Evolutionary conservation across 2,888 invertebrate genomes (phyloP).

Genomic region (Oxystoma pomonae): DNA sequence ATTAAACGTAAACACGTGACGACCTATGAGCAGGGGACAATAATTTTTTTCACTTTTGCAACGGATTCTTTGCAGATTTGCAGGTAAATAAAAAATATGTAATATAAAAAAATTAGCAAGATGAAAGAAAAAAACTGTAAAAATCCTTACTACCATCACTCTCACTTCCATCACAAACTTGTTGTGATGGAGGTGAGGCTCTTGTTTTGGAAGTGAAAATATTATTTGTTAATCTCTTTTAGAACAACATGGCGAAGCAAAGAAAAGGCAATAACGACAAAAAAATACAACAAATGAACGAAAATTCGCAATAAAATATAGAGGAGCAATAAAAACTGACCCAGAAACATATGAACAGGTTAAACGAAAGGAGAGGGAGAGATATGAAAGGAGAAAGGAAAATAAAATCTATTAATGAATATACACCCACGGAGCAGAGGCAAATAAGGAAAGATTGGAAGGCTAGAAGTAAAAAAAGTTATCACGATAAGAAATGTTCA

Average conservation of each 20-base stretch:
- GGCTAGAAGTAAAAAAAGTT: conserved; percentile 7
- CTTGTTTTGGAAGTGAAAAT: conserved; percentile 6
- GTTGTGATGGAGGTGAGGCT: conserved; percentile 8
- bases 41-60: conserved; percentile 7
- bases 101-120: conserved; percentile 1
- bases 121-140: conserved; percentile 4
- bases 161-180: conserved; percentile 9
- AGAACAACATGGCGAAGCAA: conserved; percentile 7
- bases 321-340: background rate
- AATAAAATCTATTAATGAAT: conserved; percentile 6
- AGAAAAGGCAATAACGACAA: conserved; percentile 7
- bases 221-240: conserved; percentile 7
- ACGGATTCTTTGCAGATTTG: background rate
- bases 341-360: conserved; percentile 8
- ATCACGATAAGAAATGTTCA: background rate
- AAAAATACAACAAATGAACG: conserved; percentile 6
- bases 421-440: conserved; percentile 5
- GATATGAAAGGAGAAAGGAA: conserved; percentile 8
- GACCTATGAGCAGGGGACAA: background rate
- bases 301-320: background rate
- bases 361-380: conserved; percentile 6
- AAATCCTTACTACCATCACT: conserved; percentile 10
- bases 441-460: conserved; percentile 7
- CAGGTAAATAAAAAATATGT: conserved; percentile 4
- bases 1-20: conserved; percentile 2